Conservation (phyloP, 2,113 vertebrate species). For the Campylomormyrus tamandua region DNA sequence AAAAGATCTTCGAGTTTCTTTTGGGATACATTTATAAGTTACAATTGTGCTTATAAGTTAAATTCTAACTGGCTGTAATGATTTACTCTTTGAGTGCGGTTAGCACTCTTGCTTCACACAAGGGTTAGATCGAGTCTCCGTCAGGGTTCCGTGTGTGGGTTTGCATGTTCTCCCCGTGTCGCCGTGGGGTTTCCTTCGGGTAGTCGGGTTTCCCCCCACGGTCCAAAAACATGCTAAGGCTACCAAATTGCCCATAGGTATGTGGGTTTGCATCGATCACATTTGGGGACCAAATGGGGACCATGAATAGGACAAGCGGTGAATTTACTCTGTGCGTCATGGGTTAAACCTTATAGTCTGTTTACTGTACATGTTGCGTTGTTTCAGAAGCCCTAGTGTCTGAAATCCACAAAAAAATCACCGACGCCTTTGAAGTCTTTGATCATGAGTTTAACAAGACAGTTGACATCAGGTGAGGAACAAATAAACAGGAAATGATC, state of each 20-base stretch:
- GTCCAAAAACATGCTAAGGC: no score
- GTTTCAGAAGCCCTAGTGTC: slow-evolving; percentile 54
- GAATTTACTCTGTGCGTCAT: neutral
- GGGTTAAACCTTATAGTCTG: neutral
- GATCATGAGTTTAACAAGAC: slow-evolving; percentile 75
- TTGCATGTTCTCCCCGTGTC: neutral
- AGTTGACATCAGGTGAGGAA: slow-evolving; percentile 81
- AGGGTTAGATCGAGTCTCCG: no score
- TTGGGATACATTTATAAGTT: neutral
- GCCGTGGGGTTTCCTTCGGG: no score
- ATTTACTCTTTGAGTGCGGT: neutral
- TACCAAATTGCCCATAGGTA: no score
- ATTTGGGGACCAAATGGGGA: no score
- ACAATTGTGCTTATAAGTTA: neutral
- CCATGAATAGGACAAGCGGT: neutral
- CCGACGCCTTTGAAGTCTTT: slow-evolving; percentile 79
- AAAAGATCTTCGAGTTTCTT: neutral
- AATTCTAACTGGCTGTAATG: neutral
- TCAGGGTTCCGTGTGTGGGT: neutral
- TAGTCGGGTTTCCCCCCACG: no score
- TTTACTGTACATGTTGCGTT: neutral
- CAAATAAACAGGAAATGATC: neutral
- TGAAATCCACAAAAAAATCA: slow-evolving; percentile 73
- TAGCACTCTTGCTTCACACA: neutral
- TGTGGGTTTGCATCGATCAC: no score